A percentile compares a stretch with the other conserved stretches of the same genome.
Conservation (phyloP, 2,888 invertebrate species). For the Meteorus colon region DNA sequence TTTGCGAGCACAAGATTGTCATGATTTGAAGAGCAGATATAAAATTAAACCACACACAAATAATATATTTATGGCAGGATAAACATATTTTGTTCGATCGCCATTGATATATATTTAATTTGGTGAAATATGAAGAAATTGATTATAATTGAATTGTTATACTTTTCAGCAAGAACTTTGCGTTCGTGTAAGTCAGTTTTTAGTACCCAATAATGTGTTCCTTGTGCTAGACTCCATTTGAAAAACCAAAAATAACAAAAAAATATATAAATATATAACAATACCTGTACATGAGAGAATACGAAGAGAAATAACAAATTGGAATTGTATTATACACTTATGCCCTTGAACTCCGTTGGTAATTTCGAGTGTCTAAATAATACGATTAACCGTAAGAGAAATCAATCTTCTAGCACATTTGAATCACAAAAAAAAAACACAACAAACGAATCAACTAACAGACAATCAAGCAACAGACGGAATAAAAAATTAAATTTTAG, state of each 20-base stretch:
- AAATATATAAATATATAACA: background rate
- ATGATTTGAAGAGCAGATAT: background rate
- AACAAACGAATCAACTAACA: background rate
- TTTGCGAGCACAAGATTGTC: slow-evolving; percentile 31
- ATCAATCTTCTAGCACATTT: slow-evolving; percentile 1
- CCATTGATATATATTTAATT: background rate
- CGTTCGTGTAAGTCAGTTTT: slow-evolving; percentile 73
- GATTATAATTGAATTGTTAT: slow-evolving; percentile 51
- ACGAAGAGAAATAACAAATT: slow-evolving; percentile 16
- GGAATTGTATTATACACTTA: slow-evolving; percentile 9
- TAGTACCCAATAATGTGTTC: slow-evolving; percentile 58
- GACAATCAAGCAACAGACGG: background rate
- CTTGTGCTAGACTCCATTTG: slow-evolving; percentile 51
- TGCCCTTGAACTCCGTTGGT: background rate
- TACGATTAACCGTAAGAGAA: slow-evolving; percentile 11
- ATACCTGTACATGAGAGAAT: slow-evolving; percentile 17
- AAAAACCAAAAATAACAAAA: slow-evolving; percentile 38
- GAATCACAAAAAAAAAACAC: background rate
- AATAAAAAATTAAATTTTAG: slow-evolving; percentile 6
- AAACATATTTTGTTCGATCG: background rate
- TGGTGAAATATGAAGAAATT: slow-evolving; percentile 22
- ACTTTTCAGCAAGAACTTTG: slow-evolving; percentile 73
- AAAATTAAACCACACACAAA: background rate
- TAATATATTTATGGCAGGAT: slow-evolving; percentile 9
- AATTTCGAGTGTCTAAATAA: slow-evolving; percentile 16